A percentile compares a stretch with the other conserved stretches of the same genome.
These are phyloP conservation scores for Metellina segmentata DNA, from an alignment of 2,888 invertebrate species.

Conservation along the genomic window DNA sequence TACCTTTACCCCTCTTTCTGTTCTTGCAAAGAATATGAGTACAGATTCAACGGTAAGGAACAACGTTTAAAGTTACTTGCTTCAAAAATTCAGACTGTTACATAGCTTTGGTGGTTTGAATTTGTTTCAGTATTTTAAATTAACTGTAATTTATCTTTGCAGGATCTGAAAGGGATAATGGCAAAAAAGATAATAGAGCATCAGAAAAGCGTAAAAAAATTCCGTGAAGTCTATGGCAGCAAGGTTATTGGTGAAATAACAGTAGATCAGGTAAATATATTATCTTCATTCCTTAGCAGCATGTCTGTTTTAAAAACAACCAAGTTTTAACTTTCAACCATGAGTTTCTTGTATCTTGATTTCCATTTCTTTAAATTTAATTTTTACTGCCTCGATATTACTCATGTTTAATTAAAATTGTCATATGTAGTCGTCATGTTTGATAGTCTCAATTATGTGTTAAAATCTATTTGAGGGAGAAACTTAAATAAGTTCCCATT, in stretches of 20 bases:
- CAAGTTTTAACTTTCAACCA: not conserved
- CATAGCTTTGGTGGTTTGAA: not conserved
- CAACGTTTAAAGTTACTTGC: not conserved
- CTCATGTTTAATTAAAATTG: not conserved
- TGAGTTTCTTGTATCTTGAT: not conserved
- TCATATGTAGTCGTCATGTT: not conserved
- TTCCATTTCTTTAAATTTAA: not conserved
- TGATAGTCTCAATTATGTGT: not conserved
- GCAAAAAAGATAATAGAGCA: conserved; percentile 94
- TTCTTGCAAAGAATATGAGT: conserved; percentile 48
- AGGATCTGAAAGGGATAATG: conserved; percentile 93
- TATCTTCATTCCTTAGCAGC: conserved; percentile 81
- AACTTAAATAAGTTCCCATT: no score
- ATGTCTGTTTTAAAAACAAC: not conserved
- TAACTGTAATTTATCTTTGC: not conserved
- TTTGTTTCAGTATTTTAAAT: not conserved
- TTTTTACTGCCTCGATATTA: not conserved
- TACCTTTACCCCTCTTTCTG: conserved; percentile 59
- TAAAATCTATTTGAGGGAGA: not conserved
- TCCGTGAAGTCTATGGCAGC: conserved; percentile 93
- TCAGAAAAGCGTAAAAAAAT: conserved; percentile 94
- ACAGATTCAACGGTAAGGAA: conserved; percentile 67
- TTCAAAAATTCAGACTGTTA: not conserved
- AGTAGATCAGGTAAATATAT: conserved; percentile 91
- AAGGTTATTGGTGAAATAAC: conserved; percentile 98